Base-by-base conservation (phyloP, 2,113 vertebrate species). In the Phyllopteryx taeniolatus region DNA sequence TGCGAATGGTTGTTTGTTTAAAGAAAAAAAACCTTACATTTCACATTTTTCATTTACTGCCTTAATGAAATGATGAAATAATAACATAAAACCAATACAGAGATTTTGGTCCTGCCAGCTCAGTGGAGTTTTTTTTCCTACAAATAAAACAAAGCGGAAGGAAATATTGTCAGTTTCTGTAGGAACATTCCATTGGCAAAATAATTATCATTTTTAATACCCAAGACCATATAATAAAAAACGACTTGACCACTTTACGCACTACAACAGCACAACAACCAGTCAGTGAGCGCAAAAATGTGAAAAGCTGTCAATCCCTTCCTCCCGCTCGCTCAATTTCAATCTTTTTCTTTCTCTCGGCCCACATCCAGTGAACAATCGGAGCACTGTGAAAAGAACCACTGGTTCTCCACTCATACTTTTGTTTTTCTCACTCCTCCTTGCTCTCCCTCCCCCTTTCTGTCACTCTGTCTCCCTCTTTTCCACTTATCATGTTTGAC, bases 201-300 rank as follows among this genome's bases (percentile, higher is more conserved):
- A 39, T 59, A 22, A 22, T 8, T 2, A 39, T 51, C 5, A n/a
- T 42, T 64, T 68, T 5, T 15, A 22, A n/a, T 81, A 54, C 31
- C 51, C 57, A n/a, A 73, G 42, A 51, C 17, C 15, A 64, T 33
- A 60, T 43, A 70, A 51, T 44, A 64, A 35, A n/a, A 42, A 64
- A 76, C 74, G 51, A 20, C 73, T 57, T 86, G 82, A 81, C 78
- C 80, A 65, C 65, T 67, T 72, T 35, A 66, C 31, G 43, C 76
- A 39, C 74, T 11, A 78, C 83, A 82, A 87, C 87, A 75, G 85
- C 87, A 77, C 76, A 85, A 75, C 85, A 88, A 87, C 86, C 81
- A 43, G 78, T 82, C 69, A 83, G 74, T 53, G 76, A 51, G 80
- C 83, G 75, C 78, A 87, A 85, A 86, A 89, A 91, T 89, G 80